Evolutionary conservation across 1,140 invertebrate species (phyloP).

Genomic region (Alviniconcha marisindica): DNA sequence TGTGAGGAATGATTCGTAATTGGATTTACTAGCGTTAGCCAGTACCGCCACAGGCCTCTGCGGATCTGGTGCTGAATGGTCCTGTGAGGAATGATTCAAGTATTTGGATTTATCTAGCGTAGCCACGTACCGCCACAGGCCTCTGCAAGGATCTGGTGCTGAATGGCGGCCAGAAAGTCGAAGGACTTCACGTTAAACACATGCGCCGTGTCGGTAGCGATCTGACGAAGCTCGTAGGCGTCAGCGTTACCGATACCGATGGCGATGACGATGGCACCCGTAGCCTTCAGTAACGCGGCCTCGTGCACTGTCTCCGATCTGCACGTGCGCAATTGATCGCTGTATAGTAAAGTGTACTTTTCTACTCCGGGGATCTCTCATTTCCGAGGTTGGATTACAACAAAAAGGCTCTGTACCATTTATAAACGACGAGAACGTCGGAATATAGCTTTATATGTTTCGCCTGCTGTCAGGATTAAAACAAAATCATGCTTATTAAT

Average conservation of each 20-base stretch:
- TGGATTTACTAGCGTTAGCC: too few species aligned
- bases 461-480: too few species aligned
- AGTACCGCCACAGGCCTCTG: too few species aligned
- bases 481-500: too few species aligned
- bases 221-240: constrained; percentile 40
- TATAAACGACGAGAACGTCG: too few species aligned
- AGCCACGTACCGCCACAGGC: constrained; percentile 46
- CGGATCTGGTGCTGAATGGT: too few species aligned
- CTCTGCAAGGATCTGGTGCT: constrained; percentile 39
- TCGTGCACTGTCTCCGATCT: constrained; percentile 34
- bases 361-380: neutral
- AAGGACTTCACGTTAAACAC: constrained; percentile 48
- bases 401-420: too few species aligned
- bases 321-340: neutral
- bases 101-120: neutral
- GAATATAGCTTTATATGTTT: too few species aligned
- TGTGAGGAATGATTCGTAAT: too few species aligned
- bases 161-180: constrained; percentile 45
- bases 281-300: constrained; percentile 36
- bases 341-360: neutral
- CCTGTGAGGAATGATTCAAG: too few species aligned
- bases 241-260: constrained; percentile 50
- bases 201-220: constrained; percentile 42
- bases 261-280: constrained; percentile 45
- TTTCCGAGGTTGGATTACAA: too few species aligned